phyloP scores from a whole-genome alignment of 2,797 vertebrate genomes.

The Oophaga sylvatica region DNA sequence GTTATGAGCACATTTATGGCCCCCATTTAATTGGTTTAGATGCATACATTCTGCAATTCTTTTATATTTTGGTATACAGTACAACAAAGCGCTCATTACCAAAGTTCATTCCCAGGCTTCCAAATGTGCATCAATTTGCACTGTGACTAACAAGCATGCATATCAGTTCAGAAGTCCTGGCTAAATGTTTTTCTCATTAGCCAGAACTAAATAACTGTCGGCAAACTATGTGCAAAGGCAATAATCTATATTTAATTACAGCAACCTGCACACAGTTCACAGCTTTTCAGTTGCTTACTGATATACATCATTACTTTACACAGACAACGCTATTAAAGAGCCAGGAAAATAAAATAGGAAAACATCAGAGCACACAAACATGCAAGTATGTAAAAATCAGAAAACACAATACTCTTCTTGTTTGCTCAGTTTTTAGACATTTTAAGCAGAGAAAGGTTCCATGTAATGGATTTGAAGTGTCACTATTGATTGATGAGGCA shows the following conservation, averaged over 20 bases:
- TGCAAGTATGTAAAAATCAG: background rate
- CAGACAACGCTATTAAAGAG: background rate
- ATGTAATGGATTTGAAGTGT: too few relatives aligned
- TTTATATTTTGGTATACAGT: constrained; percentile 60
- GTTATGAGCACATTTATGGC: constrained; percentile 61
- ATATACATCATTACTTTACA: constrained; percentile 40
- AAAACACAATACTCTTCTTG: background rate
- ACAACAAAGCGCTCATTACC: constrained; percentile 60
- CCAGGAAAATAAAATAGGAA: background rate
- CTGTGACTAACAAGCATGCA: constrained; percentile 57
- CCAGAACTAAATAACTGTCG: constrained; percentile 50
- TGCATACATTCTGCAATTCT: constrained; percentile 60
- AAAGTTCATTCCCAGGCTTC: constrained; percentile 55
- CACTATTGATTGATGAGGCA: too few relatives aligned
- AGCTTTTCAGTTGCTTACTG: constrained; percentile 12
- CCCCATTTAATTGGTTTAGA: constrained; percentile 57
- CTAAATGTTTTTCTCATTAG: constrained; percentile 57
- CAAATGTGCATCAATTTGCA: constrained; percentile 56
- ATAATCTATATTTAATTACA: constrained; percentile 56
- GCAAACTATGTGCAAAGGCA: constrained; percentile 37
- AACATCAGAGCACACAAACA: background rate
- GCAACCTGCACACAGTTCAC: constrained; percentile 28
- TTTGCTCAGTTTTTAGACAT: background rate
- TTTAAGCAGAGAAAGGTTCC: background rate
- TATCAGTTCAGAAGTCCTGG: constrained; percentile 51